These are phyloP conservation scores for Adoxophyes honmai DNA, from an alignment of 1,140 invertebrate species.

Conservation along the genomic window DNA sequence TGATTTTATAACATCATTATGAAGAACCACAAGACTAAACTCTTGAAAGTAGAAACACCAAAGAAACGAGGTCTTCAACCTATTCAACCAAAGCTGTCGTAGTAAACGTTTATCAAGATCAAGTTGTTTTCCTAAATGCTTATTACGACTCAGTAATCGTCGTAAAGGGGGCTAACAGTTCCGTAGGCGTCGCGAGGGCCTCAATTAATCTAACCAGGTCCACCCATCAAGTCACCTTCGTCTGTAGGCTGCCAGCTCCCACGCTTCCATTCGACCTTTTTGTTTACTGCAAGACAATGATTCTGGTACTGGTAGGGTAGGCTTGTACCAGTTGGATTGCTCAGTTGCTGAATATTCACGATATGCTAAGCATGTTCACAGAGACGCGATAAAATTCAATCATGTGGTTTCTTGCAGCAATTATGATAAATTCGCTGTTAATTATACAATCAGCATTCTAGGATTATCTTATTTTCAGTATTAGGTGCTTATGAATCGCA, in stretches of 20 bases:
- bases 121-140: too few relatives aligned
- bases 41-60: too few relatives aligned
- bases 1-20: too few relatives aligned
- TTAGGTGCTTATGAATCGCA: too few relatives aligned
- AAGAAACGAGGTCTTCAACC: too few relatives aligned
- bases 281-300: slow-evolving; percentile 36
- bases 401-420: slow-evolving; percentile 18
- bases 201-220: slow-evolving; percentile 43
- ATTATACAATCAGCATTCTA: slow-evolving; percentile 1
- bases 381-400: slow-evolving; percentile 29
- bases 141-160: too few relatives aligned
- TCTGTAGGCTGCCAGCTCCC: slow-evolving; percentile 44
- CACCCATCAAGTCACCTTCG: slow-evolving; percentile 46
- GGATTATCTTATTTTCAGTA: too few relatives aligned
- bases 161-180: slow-evolving; percentile 20
- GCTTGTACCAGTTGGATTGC: slow-evolving; percentile 24
- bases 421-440: slow-evolving; percentile 4
- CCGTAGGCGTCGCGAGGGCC: slow-evolving; percentile 36
- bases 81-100: too few relatives aligned
- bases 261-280: slow-evolving; percentile 50
- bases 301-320: slow-evolving; percentile 18
- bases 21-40: too few relatives aligned
- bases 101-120: too few relatives aligned
- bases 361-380: slow-evolving; percentile 36
- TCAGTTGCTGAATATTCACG: slow-evolving; percentile 47